A percentile compares a stretch with the other conserved stretches of the same genome.
These are phyloP conservation scores for Aleiodes leptofemur DNA, from an alignment of 2,888 invertebrate genomes.

Conservation along the genomic window DNA sequence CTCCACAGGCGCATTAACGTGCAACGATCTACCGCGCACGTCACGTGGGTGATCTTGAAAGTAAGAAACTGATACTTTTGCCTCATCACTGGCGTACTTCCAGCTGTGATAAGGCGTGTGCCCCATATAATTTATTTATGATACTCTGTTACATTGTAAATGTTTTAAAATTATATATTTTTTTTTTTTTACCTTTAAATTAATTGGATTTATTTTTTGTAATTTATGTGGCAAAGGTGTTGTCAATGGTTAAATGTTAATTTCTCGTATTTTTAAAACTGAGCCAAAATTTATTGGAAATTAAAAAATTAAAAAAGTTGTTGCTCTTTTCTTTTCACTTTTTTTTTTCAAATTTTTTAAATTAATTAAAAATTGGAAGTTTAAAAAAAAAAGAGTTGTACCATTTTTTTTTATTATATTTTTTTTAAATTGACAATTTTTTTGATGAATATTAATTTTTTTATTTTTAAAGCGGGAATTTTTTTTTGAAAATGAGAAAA, in stretches of 20 bases:
- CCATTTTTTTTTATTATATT: no score
- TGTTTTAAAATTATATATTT: neutral
- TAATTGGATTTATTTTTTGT: neutral
- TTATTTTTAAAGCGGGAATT: no score
- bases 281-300: neutral
- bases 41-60: conserved; percentile 32
- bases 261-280: neutral
- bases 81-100: neutral
- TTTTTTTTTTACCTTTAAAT: neutral
- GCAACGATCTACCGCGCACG: conserved; percentile 26
- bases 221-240: neutral
- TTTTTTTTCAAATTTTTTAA: no score
- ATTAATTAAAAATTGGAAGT: no score
- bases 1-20: conserved; percentile 25
- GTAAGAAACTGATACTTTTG: conserved; percentile 26
- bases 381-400: no score
- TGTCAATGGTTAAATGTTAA: neutral
- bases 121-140: neutral
- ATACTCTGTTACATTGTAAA: neutral
- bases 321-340: no score
- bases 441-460: no score
- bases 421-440: no score
- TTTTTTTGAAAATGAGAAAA: no score
- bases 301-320: no score
- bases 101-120: conserved; percentile 17